Conservation (phyloP, 2,888 invertebrate species). For the Macrosiphum euphorbiae region DNA sequence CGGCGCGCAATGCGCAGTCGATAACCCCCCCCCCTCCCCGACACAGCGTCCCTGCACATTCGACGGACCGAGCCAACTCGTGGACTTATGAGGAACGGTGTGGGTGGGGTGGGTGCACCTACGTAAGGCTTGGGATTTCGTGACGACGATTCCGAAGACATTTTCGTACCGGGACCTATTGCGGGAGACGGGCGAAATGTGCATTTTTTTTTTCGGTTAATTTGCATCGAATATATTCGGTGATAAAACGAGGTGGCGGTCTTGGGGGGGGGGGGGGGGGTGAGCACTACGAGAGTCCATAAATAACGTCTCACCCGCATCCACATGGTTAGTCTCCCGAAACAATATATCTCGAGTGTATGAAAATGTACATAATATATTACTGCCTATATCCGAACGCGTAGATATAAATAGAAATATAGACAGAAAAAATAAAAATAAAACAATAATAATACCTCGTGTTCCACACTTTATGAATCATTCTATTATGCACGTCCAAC, state of each 20-base stretch:
- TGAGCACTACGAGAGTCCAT: background rate
- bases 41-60: background rate
- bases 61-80: background rate
- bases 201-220: slow-evolving; percentile 10
- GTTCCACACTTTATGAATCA: no score
- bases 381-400: background rate
- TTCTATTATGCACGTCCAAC: no score
- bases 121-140: no score
- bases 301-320: background rate
- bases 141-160: background rate
- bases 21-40: background rate
- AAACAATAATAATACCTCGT: background rate
- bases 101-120: no score
- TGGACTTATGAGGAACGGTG: background rate
- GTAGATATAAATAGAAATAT: background rate
- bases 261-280: no score
- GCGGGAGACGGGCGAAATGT: background rate
- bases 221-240: slow-evolving; percentile 1
- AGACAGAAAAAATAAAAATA: background rate
- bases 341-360: background rate
- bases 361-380: background rate
- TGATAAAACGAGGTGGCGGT: no score
- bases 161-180: background rate
- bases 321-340: background rate
- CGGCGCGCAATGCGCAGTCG: background rate